These are phyloP conservation scores for Chaetogeoica ovagalla DNA, from an alignment of 2,888 invertebrate species.

Conservation along the genomic window DNA sequence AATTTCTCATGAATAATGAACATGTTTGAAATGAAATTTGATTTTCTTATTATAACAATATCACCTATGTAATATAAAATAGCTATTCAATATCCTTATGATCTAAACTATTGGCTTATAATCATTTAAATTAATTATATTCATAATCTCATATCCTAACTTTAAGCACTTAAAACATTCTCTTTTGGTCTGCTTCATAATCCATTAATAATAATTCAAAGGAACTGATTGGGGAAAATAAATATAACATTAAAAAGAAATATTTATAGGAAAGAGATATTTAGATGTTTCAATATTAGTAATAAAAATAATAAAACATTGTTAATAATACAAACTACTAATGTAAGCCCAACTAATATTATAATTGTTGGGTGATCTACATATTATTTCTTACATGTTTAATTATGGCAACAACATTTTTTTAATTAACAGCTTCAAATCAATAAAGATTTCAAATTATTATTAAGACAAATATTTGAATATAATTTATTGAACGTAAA, in stretches of 20 bases:
- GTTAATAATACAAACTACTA: slow-evolving; percentile 45
- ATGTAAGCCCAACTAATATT: slow-evolving; percentile 45
- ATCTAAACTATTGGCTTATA: not conserved
- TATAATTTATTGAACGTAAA: slow-evolving; percentile 16
- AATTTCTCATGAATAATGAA: not conserved
- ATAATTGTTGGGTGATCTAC: slow-evolving; percentile 43
- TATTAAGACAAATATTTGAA: slow-evolving; percentile 23
- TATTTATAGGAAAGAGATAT: not conserved
- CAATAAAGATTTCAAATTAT: slow-evolving; percentile 38
- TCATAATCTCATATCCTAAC: not conserved
- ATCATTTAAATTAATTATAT: not conserved
- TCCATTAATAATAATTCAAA: not conserved
- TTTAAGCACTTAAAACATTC: not conserved
- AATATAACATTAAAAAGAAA: slow-evolving; percentile 17
- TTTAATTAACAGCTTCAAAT: slow-evolving; percentile 37
- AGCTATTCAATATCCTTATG: not conserved
- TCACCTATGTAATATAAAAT: not conserved
- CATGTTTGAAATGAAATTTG: not conserved
- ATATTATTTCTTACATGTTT: not conserved
- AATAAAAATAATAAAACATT: slow-evolving; percentile 32
- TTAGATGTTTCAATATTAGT: slow-evolving; percentile 5
- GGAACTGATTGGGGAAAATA: slow-evolving; percentile 17
- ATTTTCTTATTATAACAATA: not conserved
- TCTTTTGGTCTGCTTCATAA: slow-evolving; percentile 7
- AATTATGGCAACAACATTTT: slow-evolving; percentile 14